Percentiles rank a stretch among this genome's conserved stretches.
Conservation (phyloP, 2,113 vertebrate genomes). For the Dryoscopus gambensis region DNA sequence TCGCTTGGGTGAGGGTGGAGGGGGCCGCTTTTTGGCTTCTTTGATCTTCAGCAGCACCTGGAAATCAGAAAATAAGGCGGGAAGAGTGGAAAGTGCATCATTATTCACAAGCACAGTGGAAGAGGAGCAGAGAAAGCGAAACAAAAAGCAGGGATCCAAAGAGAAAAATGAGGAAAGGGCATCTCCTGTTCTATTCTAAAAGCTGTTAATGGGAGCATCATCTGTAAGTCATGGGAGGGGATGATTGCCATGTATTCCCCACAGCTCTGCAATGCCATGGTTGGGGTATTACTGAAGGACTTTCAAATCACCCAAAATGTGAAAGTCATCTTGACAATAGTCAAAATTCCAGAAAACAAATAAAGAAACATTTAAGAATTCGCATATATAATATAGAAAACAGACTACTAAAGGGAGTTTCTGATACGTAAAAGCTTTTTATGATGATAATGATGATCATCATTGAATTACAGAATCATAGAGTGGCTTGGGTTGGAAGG, state of each 20-base stretch:
- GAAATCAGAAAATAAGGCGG: not conserved
- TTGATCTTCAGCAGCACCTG: conserved; percentile 80
- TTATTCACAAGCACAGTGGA: not conserved
- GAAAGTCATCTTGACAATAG: not conserved
- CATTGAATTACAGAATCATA: not conserved
- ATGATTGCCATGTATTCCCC: not conserved
- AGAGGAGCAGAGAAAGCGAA: not conserved
- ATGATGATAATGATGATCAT: not conserved
- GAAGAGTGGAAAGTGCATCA: not conserved
- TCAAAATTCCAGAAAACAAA: not conserved
- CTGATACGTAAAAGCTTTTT: not conserved
- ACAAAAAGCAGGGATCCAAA: not conserved
- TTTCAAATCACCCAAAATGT: not conserved
- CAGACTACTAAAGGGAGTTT: not conserved
- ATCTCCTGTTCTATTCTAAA: not conserved
- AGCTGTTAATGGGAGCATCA: not conserved
- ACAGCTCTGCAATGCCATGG: not conserved
- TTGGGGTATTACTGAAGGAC: not conserved
- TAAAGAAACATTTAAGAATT: not conserved
- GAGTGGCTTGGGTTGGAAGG: not conserved
- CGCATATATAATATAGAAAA: not conserved
- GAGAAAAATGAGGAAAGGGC: not conserved
- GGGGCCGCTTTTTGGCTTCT: conserved; percentile 72
- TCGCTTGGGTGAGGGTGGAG: conserved; percentile 25
- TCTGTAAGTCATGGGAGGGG: not conserved